Base-by-base conservation (phyloP, 2,797 vertebrate species). In the Champsocephalus gunnari region DNA sequence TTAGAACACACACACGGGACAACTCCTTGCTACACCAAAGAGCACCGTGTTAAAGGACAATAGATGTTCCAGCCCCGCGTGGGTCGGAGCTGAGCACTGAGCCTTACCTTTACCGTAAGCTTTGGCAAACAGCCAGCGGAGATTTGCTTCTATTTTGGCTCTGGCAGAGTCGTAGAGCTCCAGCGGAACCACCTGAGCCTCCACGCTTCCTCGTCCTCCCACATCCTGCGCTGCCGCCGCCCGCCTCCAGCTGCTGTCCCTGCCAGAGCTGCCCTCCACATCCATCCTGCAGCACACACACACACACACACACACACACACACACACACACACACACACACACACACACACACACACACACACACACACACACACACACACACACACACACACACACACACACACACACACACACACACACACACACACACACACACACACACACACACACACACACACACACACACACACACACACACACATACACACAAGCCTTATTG, bases 71-170 rank as follows among this genome's bases (percentile, higher is more conserved):
- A n/a, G 17, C 4, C 68, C 8, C 16, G 41, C 17, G 38, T 8
- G 11, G 34, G 17, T 12, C 58, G 34, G 49, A 11, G 13, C 2
- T 74, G 57, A 51, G 0, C 0, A 9, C 9, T 34, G 14, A 43
- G 48, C 73, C 94, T 94, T 95, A 97, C 97, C 97, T 93, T 92
- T 95, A 84, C 98, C 97, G 53, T 96, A 98, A 74, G 97, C 97
- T 96, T 97, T 99, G 85, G 97, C 96, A 85, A 98, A 98, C 88
- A 99, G 92, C 98, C 98, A 99, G 87, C 97, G 96, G 85, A 99
- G 96, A 94, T 97, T 97, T 89, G 97, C 97, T 84, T 97, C 97
- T 94, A 99, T 99, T 95, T 99, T 99, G 84, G 98, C 97, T 90
- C 97, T 94, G 75, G 97, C 95, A 74, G 97, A 96, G 91, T 99